phyloP scores from a whole-genome alignment of 2,888 invertebrate species.

The Scaptomyza cyrtandrae region DNA sequence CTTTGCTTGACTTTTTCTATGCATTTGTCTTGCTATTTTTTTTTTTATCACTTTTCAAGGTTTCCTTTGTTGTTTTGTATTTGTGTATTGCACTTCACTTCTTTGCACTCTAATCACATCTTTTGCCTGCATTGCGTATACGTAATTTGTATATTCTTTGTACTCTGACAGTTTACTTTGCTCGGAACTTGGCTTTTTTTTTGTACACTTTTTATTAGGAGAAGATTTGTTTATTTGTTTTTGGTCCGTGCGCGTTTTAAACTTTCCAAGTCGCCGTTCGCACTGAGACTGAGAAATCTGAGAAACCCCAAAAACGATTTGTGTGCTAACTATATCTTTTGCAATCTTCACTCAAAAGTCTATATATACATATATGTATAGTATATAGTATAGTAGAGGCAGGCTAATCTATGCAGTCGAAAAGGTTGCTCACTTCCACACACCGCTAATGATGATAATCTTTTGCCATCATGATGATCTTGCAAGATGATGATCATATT shows the following conservation, averaged over 20 bases:
- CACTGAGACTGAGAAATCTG: conserved; percentile 82
- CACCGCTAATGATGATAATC: conserved; percentile 11
- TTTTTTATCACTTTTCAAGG: conserved; percentile 28
- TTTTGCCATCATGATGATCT: conserved; percentile 22
- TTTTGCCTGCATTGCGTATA: conserved; percentile 31
- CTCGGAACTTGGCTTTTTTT: neutral
- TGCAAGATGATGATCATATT: conserved; percentile 38
- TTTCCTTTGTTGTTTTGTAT: neutral
- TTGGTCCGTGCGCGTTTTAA: conserved; percentile 35
- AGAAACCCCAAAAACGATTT: conserved; percentile 76
- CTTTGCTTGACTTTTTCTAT: neutral
- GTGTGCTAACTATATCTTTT: conserved; percentile 63
- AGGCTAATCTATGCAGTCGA: conserved; percentile 46
- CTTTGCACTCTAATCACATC: conserved; percentile 13
- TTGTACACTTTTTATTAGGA: neutral
- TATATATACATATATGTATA: neutral
- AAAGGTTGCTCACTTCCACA: conserved; percentile 38
- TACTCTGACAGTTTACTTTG: neutral
- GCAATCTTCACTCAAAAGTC: conserved; percentile 59
- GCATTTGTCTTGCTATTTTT: conserved; percentile 2
- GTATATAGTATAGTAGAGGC: conserved; percentile 2
- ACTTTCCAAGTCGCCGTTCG: conserved; percentile 79
- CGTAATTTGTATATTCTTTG: conserved; percentile 2
- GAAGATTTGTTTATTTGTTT: neutral
- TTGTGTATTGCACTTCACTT: conserved; percentile 7